A percentile compares a stretch with the other conserved stretches of the same genome.
Conservation (phyloP, 1,140 invertebrate species). For the Plodia interpunctella region DNA sequence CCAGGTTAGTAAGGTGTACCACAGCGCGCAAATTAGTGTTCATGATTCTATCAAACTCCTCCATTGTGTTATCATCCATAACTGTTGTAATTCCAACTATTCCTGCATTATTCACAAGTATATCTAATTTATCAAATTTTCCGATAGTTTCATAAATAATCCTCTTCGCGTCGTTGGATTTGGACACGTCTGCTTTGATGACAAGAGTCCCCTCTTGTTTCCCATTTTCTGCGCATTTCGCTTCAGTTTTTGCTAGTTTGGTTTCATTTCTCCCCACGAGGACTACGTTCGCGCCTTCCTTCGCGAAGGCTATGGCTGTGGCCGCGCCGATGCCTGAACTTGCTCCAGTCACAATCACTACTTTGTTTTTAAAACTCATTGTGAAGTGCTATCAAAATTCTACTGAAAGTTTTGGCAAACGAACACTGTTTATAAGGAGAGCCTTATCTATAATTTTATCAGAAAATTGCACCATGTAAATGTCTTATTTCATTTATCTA, state of each 20-base stretch:
- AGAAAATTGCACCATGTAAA: no score
- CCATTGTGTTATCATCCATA: background rate
- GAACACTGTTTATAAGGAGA: no score
- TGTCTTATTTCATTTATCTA: no score
- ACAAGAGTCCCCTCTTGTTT: background rate
- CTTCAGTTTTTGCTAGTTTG: background rate
- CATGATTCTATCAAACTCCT: background rate
- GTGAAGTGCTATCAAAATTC: no score
- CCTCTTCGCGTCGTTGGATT: background rate
- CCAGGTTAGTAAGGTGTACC: background rate
- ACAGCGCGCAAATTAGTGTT: background rate
- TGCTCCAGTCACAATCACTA: background rate
- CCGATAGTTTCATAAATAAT: background rate
- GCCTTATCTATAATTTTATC: background rate
- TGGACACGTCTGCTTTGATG: conserved; percentile 1
- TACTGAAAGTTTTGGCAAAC: no score
- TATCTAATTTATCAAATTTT: background rate
- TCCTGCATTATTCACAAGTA: conserved; percentile 6
- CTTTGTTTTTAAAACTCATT: background rate
- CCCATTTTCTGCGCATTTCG: background rate
- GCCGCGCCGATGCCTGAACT: background rate
- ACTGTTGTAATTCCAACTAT: background rate
- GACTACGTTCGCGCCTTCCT: background rate
- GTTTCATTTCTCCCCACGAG: conserved; percentile 1
- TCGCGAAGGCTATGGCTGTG: background rate